Percentiles rank a stretch among this genome's conserved stretches.
phyloP scores from a whole-genome alignment of 2,888 invertebrate species.

The Drosophila bunnanda region DNA sequence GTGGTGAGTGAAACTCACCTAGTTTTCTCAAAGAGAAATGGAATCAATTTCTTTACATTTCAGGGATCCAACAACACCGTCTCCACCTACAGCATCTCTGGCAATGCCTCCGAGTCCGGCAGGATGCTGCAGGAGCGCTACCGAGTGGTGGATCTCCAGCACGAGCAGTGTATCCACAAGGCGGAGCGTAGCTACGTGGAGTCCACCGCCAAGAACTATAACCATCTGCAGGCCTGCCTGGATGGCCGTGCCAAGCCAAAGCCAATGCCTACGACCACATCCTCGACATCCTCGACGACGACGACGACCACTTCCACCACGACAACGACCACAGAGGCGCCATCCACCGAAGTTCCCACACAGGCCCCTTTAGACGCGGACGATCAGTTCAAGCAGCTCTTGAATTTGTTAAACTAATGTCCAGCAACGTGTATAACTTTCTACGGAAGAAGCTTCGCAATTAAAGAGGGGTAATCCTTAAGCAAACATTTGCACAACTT shows the following conservation, averaged over 20 bases:
- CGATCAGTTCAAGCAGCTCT: conserved; percentile 73
- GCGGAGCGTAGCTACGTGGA: conserved; percentile 76
- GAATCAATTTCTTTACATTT: background rate
- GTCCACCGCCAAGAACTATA: conserved; percentile 73
- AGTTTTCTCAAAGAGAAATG: background rate
- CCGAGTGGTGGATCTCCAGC: conserved; percentile 69
- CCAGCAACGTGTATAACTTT: conserved; percentile 27
- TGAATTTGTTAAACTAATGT: conserved; percentile 75
- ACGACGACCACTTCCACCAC: conserved; percentile 64
- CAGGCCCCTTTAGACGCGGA: conserved; percentile 52
- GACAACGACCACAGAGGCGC: conserved; percentile 50
- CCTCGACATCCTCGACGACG: conserved; percentile 46
- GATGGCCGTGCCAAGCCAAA: conserved; percentile 68
- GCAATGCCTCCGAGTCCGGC: conserved; percentile 78
- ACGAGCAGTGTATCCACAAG: conserved; percentile 70
- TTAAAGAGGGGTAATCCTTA: conserved; percentile 25
- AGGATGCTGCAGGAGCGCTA: conserved; percentile 73
- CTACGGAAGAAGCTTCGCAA: conserved; percentile 3
- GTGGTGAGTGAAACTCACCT: conserved; percentile 61
- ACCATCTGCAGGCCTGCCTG: conserved; percentile 73
- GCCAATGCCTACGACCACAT: conserved; percentile 41
- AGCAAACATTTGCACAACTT: conserved; percentile 19
- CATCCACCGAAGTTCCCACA: conserved; percentile 41
- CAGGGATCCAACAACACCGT: conserved; percentile 80
- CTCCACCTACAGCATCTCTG: conserved; percentile 73